Conservation (phyloP, 2,888 invertebrate genomes). For the Cataglyphis albicans region DNA sequence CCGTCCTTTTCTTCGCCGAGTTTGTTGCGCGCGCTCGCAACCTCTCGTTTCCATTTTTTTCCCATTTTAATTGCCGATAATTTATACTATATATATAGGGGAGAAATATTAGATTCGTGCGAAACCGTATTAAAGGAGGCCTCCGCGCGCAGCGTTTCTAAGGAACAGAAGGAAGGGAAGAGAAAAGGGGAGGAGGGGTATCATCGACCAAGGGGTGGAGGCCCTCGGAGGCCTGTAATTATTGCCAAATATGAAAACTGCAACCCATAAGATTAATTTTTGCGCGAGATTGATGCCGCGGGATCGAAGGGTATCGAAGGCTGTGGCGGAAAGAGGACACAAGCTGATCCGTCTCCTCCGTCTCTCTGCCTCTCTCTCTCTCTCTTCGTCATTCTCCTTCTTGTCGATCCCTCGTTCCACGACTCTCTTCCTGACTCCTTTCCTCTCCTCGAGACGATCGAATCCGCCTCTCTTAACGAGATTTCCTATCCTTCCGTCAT, state of each 20-base stretch:
- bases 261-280: constrained; percentile 85
- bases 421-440: constrained; percentile 29
- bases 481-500: constrained; percentile 85
- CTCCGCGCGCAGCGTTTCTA: constrained; percentile 39
- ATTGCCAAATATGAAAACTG: constrained; percentile 86
- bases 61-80: constrained; percentile 85
- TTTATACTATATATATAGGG: constrained; percentile 81
- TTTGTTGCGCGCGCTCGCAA: constrained; percentile 25
- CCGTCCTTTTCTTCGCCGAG: constrained; percentile 49
- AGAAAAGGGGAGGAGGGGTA: constrained; percentile 57
- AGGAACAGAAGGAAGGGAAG: constrained; percentile 28
- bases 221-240: constrained; percentile 84
- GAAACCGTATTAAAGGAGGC: constrained; percentile 84
- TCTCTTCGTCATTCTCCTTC: constrained; percentile 10
- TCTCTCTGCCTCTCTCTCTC: not conserved
- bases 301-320: constrained; percentile 81
- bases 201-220: constrained; percentile 29
- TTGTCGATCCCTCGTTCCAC: constrained; percentile 22
- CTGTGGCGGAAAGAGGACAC: constrained; percentile 67
- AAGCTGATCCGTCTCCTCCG: constrained; percentile 59
- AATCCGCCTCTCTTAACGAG: constrained; percentile 85
- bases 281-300: constrained; percentile 85
- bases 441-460: constrained; percentile 73
- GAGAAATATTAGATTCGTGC: constrained; percentile 86
- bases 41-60: constrained; percentile 74